These are phyloP conservation scores for Elymnias hypermnestra DNA, from an alignment of 1,140 invertebrate genomes.

Conservation along the genomic window DNA sequence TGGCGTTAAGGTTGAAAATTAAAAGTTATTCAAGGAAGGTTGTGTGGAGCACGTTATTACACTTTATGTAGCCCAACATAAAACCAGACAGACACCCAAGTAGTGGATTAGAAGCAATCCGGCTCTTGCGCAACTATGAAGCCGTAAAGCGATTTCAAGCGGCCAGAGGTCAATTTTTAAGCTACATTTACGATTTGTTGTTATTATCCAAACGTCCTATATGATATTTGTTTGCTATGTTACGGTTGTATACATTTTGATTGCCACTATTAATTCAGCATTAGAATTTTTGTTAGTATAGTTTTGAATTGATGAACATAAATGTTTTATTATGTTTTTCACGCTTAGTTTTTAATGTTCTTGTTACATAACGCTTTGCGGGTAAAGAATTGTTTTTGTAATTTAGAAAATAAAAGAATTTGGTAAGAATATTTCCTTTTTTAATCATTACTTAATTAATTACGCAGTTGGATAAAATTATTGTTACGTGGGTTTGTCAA, in stretches of 20 bases:
- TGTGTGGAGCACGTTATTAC: conserved; percentile 37
- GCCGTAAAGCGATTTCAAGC: conserved; percentile 38
- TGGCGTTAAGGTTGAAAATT: conserved; percentile 29
- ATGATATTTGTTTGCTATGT: conserved; percentile 13
- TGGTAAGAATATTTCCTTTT: too few relatives aligned
- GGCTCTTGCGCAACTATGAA: conserved; percentile 40
- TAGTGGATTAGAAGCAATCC: conserved; percentile 37
- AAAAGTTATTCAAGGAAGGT: too few relatives aligned
- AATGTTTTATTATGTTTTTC: conserved; percentile 6
- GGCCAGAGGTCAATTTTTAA: conserved; percentile 47
- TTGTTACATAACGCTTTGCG: too few relatives aligned
- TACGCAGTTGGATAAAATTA: too few relatives aligned
- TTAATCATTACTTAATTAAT: too few relatives aligned
- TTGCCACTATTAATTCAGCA: conserved; percentile 11
- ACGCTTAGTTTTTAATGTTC: conserved; percentile 4
- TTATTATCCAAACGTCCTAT: conserved; percentile 24
- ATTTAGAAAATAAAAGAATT: too few relatives aligned
- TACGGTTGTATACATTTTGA: conserved; percentile 16
- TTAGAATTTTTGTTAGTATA: conserved; percentile 3
- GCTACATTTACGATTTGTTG: conserved; percentile 49
- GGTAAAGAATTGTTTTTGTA: too few relatives aligned
- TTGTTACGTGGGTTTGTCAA: too few relatives aligned
- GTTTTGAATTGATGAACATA: background rate
- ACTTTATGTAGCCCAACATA: conserved; percentile 42
- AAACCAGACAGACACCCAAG: conserved; percentile 61